phyloP scores from a whole-genome alignment of 2,888 invertebrate species.

The Eumerus sabulonum region DNA sequence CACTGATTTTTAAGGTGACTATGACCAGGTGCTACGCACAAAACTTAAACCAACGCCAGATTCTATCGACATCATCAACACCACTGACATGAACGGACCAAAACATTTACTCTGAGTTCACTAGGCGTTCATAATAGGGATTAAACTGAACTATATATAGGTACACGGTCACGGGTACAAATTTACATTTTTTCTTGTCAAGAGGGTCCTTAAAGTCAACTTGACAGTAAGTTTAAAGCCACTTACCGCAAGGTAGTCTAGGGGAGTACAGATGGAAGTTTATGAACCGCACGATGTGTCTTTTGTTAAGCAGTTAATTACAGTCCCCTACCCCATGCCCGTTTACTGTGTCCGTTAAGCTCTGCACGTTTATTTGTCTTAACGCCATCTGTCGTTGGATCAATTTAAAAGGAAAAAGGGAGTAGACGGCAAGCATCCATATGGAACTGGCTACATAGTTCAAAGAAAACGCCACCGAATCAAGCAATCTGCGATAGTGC shows the following conservation, averaged over 20 bases:
- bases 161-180: too few relatives aligned
- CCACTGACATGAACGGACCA: constrained; percentile 8
- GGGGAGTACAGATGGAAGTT: constrained; percentile 3
- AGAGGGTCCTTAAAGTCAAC: constrained; percentile 2
- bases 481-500: constrained; percentile 25
- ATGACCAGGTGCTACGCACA: constrained; percentile 10
- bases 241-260: constrained; percentile 11
- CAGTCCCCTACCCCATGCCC: constrained; percentile 1
- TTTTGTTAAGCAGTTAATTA: constrained; percentile 38
- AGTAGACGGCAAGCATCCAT: too few relatives aligned
- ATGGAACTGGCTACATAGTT: constrained; percentile 54
- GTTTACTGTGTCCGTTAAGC: background rate
- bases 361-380: background rate
- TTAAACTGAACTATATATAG: constrained; percentile 20
- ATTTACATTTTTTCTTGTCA: background rate
- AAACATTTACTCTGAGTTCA: constrained; percentile 30
- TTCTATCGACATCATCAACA: constrained; percentile 3
- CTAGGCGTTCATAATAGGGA: constrained; percentile 40
- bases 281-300: background rate
- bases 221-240: constrained; percentile 17
- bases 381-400: constrained; percentile 19
- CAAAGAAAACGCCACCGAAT: constrained; percentile 32
- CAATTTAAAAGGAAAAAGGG: too few relatives aligned
- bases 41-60: background rate
- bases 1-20: constrained; percentile 16